These are phyloP conservation scores for Dryas iulia DNA, from an alignment of 1,140 invertebrate genomes.

Conservation along the genomic window DNA sequence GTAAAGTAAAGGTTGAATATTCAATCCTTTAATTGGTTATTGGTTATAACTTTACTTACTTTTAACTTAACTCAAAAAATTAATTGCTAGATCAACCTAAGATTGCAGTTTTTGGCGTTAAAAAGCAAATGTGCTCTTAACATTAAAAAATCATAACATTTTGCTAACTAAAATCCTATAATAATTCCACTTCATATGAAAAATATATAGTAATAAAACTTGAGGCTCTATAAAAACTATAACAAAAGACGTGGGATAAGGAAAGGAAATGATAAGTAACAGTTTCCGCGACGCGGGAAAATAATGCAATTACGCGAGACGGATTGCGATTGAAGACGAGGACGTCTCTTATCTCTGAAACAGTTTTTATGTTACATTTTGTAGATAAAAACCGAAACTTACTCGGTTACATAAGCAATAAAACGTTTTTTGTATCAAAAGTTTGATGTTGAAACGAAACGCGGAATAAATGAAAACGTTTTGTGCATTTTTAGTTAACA, in stretches of 20 bases:
- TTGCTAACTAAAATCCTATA: background rate
- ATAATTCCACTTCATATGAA: background rate
- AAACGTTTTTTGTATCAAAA: slow-evolving; percentile 1
- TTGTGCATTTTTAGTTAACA: no score
- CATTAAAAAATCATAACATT: background rate
- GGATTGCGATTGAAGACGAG: slow-evolving; percentile 16
- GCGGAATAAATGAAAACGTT: background rate
- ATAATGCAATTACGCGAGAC: slow-evolving; percentile 17
- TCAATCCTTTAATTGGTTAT: no score
- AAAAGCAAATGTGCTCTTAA: no score
- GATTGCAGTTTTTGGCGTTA: no score
- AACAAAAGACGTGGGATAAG: slow-evolving; percentile 17
- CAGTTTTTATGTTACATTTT: slow-evolving; percentile 14
- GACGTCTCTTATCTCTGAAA: slow-evolving; percentile 10
- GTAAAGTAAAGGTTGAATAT: no score
- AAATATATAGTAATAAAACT: slow-evolving; percentile 2
- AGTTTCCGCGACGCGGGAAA: slow-evolving; percentile 6
- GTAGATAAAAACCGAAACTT: slow-evolving; percentile 10
- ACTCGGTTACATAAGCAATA: background rate
- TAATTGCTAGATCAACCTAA: no score
- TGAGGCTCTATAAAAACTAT: slow-evolving; percentile 3
- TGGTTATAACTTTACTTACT: no score
- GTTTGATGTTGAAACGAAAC: background rate
- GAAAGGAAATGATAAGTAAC: slow-evolving; percentile 12
- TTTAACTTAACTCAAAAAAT: no score